Base-by-base conservation (phyloP, 2,797 vertebrate species). In the Bufotes viridis region DNA sequence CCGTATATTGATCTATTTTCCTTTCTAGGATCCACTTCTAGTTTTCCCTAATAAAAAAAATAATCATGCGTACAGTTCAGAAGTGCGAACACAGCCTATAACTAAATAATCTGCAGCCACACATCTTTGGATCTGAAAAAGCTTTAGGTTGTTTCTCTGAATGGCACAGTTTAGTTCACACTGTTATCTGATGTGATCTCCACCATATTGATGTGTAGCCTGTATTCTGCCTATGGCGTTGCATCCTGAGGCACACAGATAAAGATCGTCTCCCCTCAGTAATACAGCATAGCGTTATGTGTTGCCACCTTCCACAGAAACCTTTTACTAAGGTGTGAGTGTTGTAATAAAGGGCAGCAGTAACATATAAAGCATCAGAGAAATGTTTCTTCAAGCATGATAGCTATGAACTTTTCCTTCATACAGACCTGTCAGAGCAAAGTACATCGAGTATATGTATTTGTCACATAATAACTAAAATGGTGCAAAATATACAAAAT, bases 331-430 rank as follows among this genome's bases (percentile, higher is more conserved):
- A 78, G 22, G 22, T 78, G 51, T 24, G 51, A 24, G 51, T 51
- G 24, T 3, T 24, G 75, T 20, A 53, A 24, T 78, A 78, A 78
- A 55, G 22, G 75, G 51, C 75, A 78, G 51, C 75, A 14, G 22
- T 10, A 51, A 78, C 51, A 53, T 78, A 78, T 6, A 76, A 76
- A 75, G 72, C 72, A 76, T 76, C 42, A n/a, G 74, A 76, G 51
- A 76, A 53, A 22, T 76, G 49, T 76, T n/a, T 20, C 22, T 12
- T 42, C 49, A 53, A 51, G 10, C n/a, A 51, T 76, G 74, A 76
- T 49, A 17, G 20, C 11, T 76, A 5, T 76, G 74, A 76, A 76
- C 72, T 76, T 76, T 76, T 18, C 49, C 11, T 76, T 76, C 49
- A 51, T 53, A 51, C 49, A 51, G 74, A 76, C 49, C 18, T 76